Percentiles rank a stretch among this genome's conserved stretches.
These are phyloP conservation scores for Pararge aegeria DNA, from an alignment of 1,140 invertebrate genomes.

Conservation along the genomic window DNA sequence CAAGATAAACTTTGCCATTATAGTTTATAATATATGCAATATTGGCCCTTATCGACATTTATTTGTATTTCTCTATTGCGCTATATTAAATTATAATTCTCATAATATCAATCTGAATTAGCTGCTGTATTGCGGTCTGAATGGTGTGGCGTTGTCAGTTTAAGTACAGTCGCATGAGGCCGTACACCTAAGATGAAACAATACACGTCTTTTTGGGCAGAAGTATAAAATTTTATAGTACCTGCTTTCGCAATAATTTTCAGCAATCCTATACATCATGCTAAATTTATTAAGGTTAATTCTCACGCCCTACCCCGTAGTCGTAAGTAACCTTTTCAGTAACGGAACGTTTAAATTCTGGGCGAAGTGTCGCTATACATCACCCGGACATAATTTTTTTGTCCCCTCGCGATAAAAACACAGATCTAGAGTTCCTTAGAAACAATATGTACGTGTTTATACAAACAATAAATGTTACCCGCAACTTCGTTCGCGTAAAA, in stretches of 20 bases:
- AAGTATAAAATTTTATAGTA: neutral
- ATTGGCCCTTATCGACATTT: constrained; percentile 28
- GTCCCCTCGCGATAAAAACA: constrained; percentile 28
- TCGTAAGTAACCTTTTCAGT: constrained; percentile 61
- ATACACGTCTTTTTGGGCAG: too few species aligned
- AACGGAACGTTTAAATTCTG: constrained; percentile 68
- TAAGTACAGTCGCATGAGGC: too few species aligned
- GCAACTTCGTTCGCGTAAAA: too few species aligned
- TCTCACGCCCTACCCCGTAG: constrained; percentile 43
- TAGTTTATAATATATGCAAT: constrained; percentile 31
- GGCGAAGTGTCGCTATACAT: constrained; percentile 68
- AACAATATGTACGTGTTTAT: too few species aligned
- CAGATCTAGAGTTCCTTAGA: too few species aligned
- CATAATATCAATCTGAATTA: constrained; percentile 11
- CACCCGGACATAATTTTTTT: constrained; percentile 65
- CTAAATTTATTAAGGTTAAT: constrained; percentile 67
- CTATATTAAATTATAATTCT: constrained; percentile 17
- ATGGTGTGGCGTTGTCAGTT: too few species aligned
- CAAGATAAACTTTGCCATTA: constrained; percentile 56
- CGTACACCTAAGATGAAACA: too few species aligned
- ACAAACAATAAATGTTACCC: too few species aligned
- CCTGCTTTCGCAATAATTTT: constrained; percentile 23
- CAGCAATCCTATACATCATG: constrained; percentile 48
- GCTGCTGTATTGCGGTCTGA: too few species aligned
- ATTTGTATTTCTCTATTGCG: constrained; percentile 23